These are phyloP conservation scores for Chesias legatella DNA, from an alignment of 2,888 invertebrate genomes.

Conservation along the genomic window DNA sequence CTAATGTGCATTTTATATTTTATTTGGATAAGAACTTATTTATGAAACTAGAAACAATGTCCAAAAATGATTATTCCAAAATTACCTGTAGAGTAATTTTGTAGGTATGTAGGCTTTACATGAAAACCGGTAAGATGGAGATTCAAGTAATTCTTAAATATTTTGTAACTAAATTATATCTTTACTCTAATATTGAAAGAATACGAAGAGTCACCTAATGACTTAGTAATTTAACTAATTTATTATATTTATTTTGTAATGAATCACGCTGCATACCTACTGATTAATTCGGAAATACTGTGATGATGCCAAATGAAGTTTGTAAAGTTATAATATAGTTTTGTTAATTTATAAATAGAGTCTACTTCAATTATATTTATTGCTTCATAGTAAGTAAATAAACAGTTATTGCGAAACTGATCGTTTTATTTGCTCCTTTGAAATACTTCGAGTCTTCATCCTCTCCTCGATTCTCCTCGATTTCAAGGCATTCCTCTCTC, in stretches of 20 bases:
- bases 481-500: too few species aligned
- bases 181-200: too few species aligned
- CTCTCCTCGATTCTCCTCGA: background rate
- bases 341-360: slow-evolving; percentile 75
- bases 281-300: slow-evolving; percentile 58
- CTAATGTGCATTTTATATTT: slow-evolving; percentile 22
- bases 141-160: too few species aligned
- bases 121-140: too few species aligned
- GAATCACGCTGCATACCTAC: slow-evolving; percentile 33
- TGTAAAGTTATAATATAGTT: slow-evolving; percentile 59
- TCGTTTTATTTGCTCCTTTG: slow-evolving; percentile 19
- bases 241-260: too few species aligned
- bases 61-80: slow-evolving; percentile 7
- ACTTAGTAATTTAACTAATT: too few species aligned
- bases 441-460: background rate
- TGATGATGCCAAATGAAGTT: slow-evolving; percentile 77
- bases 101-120: slow-evolving; percentile 24
- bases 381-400: slow-evolving; percentile 76
- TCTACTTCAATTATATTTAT: slow-evolving; percentile 76
- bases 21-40: too few species aligned
- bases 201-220: too few species aligned
- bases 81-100: slow-evolving; percentile 11
- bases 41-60: slow-evolving; percentile 12
- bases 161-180: too few species aligned
- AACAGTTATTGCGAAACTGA: slow-evolving; percentile 46